Evolutionary conservation across 2,797 vertebrate species (phyloP), one percentile per base, ranked within the genome.

Genomic region (Caiman crocodilus): DNA sequence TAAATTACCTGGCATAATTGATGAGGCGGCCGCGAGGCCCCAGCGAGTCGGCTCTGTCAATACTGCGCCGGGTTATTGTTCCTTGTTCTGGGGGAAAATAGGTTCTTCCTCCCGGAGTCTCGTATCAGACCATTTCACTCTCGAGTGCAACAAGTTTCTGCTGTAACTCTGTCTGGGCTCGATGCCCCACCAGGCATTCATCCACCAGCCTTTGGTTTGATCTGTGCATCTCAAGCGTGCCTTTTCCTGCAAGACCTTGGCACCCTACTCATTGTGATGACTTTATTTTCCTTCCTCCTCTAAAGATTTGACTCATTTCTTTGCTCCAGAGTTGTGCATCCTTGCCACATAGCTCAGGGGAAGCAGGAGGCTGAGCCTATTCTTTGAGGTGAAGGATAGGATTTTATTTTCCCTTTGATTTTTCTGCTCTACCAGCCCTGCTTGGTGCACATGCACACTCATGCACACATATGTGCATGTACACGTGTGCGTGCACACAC

Each of bases 291-390:
- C 26, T 28, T 5, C 59, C n/a, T 10, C 18, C 5, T 15, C 14
- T 2, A 1, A 8, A 82, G 42, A 42, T 42, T 42, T 42, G 42
- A 75, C n/a, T 85, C 64, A 76, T 13, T 26, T 3, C 6, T 55
- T 55, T 76, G 10, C 32, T 79, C 59, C 56, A 75, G 80, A 85
- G 7, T 56, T 85, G 77, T 90, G 92, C 84, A 57, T 89, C 87
- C 77, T 58, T 75, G 28, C 59, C 16, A 67, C 57, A 82, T 82
- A 78, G 77, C 16, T 55, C 30, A 23, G 64, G 75, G 14, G 17
- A 84, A 20, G 30, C n/a, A 77, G 77, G 55, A 74, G 85, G 42
- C 42, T 32, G 16, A 82, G 55, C 16, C 59, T 58, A 80, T 15
- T 76, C 16, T 26, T 79, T 76, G 14, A 78, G n/a, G 64, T 30